Evolutionary conservation across 2,113 vertebrate species (phyloP).

Genomic region (Isurus oxyrinchus): DNA sequence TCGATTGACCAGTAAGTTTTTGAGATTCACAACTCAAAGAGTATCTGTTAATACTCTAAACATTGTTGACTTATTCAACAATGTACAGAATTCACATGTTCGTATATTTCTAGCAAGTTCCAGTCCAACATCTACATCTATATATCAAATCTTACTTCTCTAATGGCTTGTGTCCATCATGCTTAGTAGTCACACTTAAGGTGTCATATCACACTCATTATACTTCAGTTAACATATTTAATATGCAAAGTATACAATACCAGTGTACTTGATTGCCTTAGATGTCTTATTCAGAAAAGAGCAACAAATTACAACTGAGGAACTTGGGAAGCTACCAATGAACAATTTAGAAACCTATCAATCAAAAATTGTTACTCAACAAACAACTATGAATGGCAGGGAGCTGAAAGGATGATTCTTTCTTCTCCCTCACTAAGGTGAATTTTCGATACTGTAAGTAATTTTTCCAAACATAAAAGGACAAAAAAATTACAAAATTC

Average conservation of each 20-base stretch:
- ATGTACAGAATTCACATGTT: background rate
- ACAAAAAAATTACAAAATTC: background rate
- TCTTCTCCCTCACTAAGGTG: background rate
- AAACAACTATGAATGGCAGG: too few species aligned
- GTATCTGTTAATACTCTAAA: background rate
- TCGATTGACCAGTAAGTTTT: background rate
- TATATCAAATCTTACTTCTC: background rate
- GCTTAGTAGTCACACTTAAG: background rate
- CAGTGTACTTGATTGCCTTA: too few species aligned
- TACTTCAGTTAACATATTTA: too few species aligned
- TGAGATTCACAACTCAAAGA: background rate
- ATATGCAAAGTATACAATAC: too few species aligned
- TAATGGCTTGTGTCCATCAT: background rate
- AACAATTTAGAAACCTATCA: background rate
- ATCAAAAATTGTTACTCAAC: background rate
- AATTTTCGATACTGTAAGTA: background rate
- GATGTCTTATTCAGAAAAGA: background rate
- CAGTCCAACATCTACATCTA: background rate
- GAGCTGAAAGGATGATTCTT: background rate
- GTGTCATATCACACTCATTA: background rate
- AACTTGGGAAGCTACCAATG: background rate
- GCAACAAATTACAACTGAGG: background rate
- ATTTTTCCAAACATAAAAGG: background rate
- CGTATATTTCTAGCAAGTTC: background rate
- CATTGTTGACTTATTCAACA: background rate